phyloP scores from a whole-genome alignment of 92 coral and sea anemone species.

The Diadumene lineata region DNA sequence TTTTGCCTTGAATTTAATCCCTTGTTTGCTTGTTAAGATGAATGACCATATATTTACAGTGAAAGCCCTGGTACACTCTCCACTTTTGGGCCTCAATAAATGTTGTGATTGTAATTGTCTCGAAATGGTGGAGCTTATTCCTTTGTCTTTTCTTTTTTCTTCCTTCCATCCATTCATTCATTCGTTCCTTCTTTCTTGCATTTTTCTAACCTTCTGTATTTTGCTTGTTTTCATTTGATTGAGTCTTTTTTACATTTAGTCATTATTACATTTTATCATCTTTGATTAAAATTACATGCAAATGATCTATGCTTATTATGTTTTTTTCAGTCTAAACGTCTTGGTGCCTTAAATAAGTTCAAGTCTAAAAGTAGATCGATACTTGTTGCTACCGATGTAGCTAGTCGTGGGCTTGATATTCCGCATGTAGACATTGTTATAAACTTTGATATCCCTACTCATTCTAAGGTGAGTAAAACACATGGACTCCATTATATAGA shows the following conservation, averaged over 20 bases:
- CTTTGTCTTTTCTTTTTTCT: neutral
- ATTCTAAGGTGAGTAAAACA: slow-evolving; percentile 72
- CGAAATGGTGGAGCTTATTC: no score
- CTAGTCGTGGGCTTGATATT: slow-evolving; percentile 95
- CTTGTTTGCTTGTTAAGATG: no score
- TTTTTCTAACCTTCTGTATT: neutral
- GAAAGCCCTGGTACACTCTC: no score
- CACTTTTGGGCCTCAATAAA: no score
- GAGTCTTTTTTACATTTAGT: no score
- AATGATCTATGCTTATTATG: no score
- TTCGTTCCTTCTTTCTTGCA: neutral
- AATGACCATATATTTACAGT: no score
- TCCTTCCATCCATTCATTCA: neutral
- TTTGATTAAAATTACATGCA: no score
- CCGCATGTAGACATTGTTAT: slow-evolving; percentile 96
- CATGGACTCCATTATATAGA: no score
- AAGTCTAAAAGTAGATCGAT: slow-evolving; percentile 88
- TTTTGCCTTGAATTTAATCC: no score
- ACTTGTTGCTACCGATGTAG: slow-evolving; percentile 95
- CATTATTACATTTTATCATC: neutral
- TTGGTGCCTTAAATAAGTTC: slow-evolving; percentile 94
- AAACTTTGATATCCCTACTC: slow-evolving; percentile 99
- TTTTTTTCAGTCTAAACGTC: slow-evolving; percentile 68
- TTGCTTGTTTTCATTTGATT: no score
- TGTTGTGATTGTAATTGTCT: no score